Percentiles rank a stretch among this genome's conserved stretches.
These are phyloP conservation scores for Paramormyrops kingsleyae DNA, from an alignment of 2,113 vertebrate genomes.

Conservation along the genomic window DNA sequence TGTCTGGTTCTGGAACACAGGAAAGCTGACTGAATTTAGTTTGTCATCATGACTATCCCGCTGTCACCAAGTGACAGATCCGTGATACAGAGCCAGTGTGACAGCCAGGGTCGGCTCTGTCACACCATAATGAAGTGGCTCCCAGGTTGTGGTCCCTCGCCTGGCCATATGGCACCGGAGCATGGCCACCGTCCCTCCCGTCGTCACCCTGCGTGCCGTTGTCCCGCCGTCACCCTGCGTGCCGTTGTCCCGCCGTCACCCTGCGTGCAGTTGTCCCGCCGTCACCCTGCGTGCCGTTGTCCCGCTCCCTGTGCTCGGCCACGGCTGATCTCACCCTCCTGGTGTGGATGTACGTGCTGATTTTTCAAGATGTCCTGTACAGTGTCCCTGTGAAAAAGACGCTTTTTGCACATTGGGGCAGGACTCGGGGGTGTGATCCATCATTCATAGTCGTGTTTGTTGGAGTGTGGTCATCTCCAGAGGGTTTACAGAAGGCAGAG, in stretches of 20 bases:
- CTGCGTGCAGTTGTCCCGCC: too few species aligned
- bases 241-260: too few species aligned
- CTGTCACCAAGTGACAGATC: neutral
- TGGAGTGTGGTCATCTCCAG: neutral
- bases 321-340: neutral
- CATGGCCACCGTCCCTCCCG: neutral
- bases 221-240: too few species aligned
- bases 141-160: neutral
- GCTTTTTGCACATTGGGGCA: neutral
- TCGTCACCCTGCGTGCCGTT: too few species aligned
- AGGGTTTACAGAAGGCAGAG: neutral
- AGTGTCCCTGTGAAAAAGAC: neutral
- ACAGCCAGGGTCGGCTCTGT: neutral
- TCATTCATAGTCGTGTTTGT: neutral
- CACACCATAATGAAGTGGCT: neutral
- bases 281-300: too few species aligned
- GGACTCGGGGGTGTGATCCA: neutral
- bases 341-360: neutral
- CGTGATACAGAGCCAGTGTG: neutral
- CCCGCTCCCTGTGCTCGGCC: neutral
- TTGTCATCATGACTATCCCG: neutral
- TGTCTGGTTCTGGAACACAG: neutral
- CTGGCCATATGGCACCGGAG: neutral
- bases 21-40: neutral
- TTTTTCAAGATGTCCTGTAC: neutral